phyloP scores from a whole-genome alignment of 1,140 invertebrate species.

The Magallana ariakensis region DNA sequence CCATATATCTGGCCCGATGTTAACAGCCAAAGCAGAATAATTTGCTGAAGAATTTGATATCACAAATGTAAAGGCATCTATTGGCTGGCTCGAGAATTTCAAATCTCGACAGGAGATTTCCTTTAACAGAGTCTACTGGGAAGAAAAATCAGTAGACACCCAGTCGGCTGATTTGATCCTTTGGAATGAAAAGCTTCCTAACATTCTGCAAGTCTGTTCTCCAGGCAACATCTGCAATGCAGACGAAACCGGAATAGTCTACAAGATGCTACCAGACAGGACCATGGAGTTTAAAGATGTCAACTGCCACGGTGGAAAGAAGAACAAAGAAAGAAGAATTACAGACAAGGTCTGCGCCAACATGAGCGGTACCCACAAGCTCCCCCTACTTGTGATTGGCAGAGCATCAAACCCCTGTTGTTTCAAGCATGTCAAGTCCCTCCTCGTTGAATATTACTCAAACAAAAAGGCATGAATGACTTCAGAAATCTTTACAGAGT shows the following conservation, averaged over 20 bases:
- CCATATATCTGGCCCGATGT: too few species aligned
- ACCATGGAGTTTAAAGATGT: conserved; percentile 52
- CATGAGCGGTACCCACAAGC: too few species aligned
- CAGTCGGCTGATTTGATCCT: not conserved
- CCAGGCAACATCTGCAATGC: conserved; percentile 79
- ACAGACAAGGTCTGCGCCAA: not conserved
- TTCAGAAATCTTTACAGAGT: not conserved
- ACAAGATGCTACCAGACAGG: conserved; percentile 64
- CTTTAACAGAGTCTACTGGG: conserved; percentile 45
- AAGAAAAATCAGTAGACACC: conserved; percentile 38
- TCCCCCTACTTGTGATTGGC: too few species aligned
- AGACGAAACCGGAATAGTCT: conserved; percentile 80
- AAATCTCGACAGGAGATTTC: conserved; percentile 29
- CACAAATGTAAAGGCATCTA: conserved; percentile 44
- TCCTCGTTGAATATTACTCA: not conserved
- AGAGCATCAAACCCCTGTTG: not conserved
- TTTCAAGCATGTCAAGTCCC: not conserved
- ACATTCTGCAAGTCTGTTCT: conserved; percentile 63
- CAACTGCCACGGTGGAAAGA: conserved; percentile 30
- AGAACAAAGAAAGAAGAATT: conserved; percentile 71
- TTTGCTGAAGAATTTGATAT: conserved; percentile 41
- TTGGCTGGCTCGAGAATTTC: conserved; percentile 46
- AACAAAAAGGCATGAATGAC: not conserved
- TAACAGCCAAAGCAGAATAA: not conserved
- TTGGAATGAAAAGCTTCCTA: conserved; percentile 3